phyloP scores from a whole-genome alignment of 2,888 invertebrate species.

The Ecliptopera silaceata region DNA sequence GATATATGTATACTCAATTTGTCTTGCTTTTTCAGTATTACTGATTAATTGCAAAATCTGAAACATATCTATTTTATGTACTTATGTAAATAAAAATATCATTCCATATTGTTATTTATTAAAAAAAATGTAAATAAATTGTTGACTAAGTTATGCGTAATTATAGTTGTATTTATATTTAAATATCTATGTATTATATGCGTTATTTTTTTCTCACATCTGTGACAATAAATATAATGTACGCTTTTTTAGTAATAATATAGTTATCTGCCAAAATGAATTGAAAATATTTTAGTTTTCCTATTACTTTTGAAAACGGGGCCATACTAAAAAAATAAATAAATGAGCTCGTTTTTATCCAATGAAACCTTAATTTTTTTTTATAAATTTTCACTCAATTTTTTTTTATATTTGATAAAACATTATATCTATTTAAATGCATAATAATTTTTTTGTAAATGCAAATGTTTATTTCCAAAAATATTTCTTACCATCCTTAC shows the following conservation, averaged over 20 bases:
- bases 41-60: constrained; percentile 51
- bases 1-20: background rate
- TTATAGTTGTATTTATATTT: constrained; percentile 38
- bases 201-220: constrained; percentile 70
- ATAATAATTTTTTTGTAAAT: too few relatives aligned
- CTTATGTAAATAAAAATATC: constrained; percentile 62
- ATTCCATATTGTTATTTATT: constrained; percentile 54
- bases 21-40: constrained; percentile 13
- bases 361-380: too few relatives aligned
- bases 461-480: too few relatives aligned
- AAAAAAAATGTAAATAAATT: constrained; percentile 64
- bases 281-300: constrained; percentile 31
- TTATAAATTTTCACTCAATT: too few relatives aligned
- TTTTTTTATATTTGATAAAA: too few relatives aligned
- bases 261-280: constrained; percentile 69
- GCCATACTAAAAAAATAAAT: constrained; percentile 15
- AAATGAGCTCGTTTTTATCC: too few relatives aligned
- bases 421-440: too few relatives aligned
- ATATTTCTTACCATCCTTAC: too few relatives aligned
- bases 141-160: constrained; percentile 40
- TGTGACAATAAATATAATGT: constrained; percentile 82
- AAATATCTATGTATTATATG: constrained; percentile 40
- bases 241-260: constrained; percentile 72
- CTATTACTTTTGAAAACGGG: constrained; percentile 28
- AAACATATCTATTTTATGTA: constrained; percentile 78